These are phyloP conservation scores for Platalea minor DNA, from an alignment of 2,797 vertebrate genomes.

Conservation along the genomic window DNA sequence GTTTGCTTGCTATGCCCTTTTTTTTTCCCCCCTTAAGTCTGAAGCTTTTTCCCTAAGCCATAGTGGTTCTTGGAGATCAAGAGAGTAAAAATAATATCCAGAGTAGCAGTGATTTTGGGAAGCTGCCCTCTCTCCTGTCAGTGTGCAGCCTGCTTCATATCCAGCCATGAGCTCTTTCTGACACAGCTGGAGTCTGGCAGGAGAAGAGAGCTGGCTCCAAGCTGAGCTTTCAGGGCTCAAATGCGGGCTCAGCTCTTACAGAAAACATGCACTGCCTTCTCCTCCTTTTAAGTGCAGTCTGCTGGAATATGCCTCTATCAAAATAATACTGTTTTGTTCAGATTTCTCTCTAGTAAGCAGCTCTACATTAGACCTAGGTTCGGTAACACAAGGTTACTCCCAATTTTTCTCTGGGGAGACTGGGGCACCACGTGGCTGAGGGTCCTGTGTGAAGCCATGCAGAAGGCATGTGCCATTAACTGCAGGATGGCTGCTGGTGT, in stretches of 20 bases:
- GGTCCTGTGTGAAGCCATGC: not conserved
- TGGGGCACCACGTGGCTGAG: accelerated
- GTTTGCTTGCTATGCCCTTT: not conserved
- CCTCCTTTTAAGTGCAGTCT: not conserved
- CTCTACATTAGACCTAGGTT: not conserved
- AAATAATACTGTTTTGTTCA: not conserved
- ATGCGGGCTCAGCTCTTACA: not conserved
- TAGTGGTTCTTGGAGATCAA: not conserved
- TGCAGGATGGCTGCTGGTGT: not conserved
- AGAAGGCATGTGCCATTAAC: not conserved
- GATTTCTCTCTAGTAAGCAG: not conserved
- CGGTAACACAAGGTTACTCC: not conserved
- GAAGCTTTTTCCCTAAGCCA: not conserved
- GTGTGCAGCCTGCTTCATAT: not conserved
- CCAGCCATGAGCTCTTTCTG: not conserved
- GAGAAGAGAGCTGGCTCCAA: not conserved
- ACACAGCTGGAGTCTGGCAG: not conserved
- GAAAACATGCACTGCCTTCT: not conserved
- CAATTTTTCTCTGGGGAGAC: not conserved
- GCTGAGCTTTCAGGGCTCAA: not conserved
- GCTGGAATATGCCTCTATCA: not conserved
- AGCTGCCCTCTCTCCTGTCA: not conserved
- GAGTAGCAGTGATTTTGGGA: not conserved
- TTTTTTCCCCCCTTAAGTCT: not conserved
- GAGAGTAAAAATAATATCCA: not conserved